These are phyloP conservation scores for Xestia c-nigrum DNA, from an alignment of 2,888 invertebrate genomes.

Conservation along the genomic window DNA sequence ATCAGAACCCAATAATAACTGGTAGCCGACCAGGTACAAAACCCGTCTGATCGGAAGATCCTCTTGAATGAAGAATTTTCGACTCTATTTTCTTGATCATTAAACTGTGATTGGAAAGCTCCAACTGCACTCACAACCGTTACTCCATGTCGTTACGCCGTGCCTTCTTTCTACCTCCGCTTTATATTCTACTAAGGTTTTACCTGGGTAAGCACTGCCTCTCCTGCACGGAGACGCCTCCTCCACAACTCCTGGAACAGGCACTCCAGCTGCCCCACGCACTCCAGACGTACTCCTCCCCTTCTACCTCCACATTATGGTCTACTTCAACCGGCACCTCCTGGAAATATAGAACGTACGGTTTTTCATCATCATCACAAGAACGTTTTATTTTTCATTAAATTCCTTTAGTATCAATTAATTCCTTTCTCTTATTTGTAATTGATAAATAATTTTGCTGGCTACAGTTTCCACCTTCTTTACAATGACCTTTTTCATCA, in stretches of 20 bases:
- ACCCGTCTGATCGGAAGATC: neutral
- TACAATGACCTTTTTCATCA: neutral
- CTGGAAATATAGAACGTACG: constrained; percentile 50
- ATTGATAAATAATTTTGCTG: neutral
- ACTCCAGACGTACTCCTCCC: constrained; percentile 89
- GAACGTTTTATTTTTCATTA: too few species aligned
- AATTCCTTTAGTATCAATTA: neutral
- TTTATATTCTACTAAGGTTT: neutral
- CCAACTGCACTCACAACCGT: neutral
- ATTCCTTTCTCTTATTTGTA: neutral
- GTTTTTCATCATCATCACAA: constrained; percentile 8
- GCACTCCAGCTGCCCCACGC: constrained; percentile 94
- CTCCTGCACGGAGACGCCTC: constrained; percentile 93
- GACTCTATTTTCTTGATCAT: neutral
- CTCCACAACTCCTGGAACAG: constrained; percentile 94
- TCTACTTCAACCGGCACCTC: constrained; percentile 22
- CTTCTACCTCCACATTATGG: constrained; percentile 19
- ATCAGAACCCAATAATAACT: neutral
- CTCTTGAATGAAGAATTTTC: neutral
- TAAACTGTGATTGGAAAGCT: neutral
- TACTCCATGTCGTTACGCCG: neutral
- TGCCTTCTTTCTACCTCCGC: neutral
- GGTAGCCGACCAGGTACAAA: neutral
- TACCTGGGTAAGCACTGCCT: constrained; percentile 91
- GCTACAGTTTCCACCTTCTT: neutral